These are phyloP conservation scores for Leptatherina wallacei DNA, from an alignment of 2,797 vertebrate genomes.

Conservation along the genomic window DNA sequence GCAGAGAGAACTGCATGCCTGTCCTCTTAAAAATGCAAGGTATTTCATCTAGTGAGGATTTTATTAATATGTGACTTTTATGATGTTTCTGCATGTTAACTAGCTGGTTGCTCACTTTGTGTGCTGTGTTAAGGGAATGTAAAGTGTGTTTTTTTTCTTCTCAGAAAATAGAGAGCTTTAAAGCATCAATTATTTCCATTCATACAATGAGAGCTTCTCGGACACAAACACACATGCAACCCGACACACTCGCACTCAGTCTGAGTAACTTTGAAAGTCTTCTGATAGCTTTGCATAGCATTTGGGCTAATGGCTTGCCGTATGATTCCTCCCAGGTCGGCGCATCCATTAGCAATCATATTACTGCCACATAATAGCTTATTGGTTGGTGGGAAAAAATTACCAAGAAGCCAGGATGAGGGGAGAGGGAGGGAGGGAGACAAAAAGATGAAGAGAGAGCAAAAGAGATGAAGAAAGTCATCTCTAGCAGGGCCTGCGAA, in stretches of 20 bases:
- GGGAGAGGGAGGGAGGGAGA: conserved; percentile 36
- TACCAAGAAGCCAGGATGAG: conserved; percentile 62
- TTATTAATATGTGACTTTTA: neutral
- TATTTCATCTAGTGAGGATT: neutral
- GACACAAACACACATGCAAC: conserved; percentile 19
- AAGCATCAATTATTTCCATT: conserved; percentile 24
- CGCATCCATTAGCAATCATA: conserved; percentile 81
- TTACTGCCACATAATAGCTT: conserved; percentile 83
- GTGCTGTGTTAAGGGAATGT: neutral
- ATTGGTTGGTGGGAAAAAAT: conserved; percentile 78
- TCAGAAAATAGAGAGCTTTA: neutral
- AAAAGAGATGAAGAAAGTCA: conserved; percentile 64
- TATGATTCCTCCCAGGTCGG: conserved; percentile 74
- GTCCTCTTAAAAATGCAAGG: neutral
- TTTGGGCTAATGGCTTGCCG: conserved; percentile 70
- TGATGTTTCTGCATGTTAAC: neutral
- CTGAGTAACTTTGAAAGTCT: conserved; percentile 71
- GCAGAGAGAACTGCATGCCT: neutral
- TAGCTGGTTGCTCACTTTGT: neutral
- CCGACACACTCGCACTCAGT: conserved; percentile 17
- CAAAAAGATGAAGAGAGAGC: conserved; percentile 47
- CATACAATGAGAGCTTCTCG: neutral
- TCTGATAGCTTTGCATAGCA: conserved; percentile 74
- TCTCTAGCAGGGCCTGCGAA: conserved; percentile 69
- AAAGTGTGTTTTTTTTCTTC: neutral